Base-by-base conservation (phyloP, 2,113 vertebrate genomes). In the Ptychochromis oligacanthus region DNA sequence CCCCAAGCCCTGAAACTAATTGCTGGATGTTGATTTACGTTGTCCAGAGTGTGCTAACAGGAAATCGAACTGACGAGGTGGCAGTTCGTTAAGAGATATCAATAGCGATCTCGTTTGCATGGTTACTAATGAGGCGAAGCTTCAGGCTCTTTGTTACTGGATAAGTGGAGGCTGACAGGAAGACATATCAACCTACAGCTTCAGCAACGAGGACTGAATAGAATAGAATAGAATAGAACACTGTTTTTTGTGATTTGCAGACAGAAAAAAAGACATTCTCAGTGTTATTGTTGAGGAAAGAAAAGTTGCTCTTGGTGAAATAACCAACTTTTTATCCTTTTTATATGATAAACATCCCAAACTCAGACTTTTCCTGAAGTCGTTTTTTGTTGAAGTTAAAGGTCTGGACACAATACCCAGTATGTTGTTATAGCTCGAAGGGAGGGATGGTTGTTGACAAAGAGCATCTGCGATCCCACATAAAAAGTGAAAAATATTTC, bases 81-180 rank as follows among this genome's bases (percentile, higher is more conserved):
- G 86, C 93, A 94, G 77, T 93, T 93, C 78, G 91, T 93, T 94
- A 93, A 79, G 78, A 92, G 72, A 76, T 91, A 90, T 94, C 91
- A 85, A 93, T 93, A 89, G 87, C 60, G 78, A 90, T 88, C 85
- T 91, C 61, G 81, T 93, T 94, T 91, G 91, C 89, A 84, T 92
- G 78, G 84, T 77, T 84, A 86, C 93, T 93, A 92, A 91, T 83
- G 89, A 89, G 88, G 75, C 77, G 31, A 26, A n/a, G 84, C 87
- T 79, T 79, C 24, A 3, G 84, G 84, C 84, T 75, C 87, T 88
- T 83, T 92, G 84, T 93, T 87, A 75, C 59, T 60, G 88, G 82
- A 67, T 88, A 90, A 91, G 85, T 88, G 91, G 83, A 84, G 85
- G 52, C 67, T 64, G 88, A 93, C 86, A 80, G 70, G 75, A 84